Evolutionary conservation across 2,888 invertebrate genomes (phyloP).

Genomic region (Pheosia gnoma): DNA sequence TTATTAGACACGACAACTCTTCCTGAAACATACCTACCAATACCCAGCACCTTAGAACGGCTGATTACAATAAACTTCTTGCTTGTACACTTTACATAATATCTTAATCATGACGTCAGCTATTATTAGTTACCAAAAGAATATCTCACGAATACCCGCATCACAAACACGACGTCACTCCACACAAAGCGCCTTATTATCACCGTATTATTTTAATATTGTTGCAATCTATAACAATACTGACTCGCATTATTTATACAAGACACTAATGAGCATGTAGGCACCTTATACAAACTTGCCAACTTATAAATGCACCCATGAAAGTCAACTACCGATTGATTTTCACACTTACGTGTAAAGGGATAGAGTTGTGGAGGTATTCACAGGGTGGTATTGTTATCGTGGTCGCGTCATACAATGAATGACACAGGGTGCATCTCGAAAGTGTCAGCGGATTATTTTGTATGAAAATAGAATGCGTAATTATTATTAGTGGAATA

Average conservation of each 20-base stretch:
- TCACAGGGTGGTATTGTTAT: conserved; percentile 20
- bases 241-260: conserved; percentile 66
- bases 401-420: conserved; percentile 55
- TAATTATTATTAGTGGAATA: conserved; percentile 72
- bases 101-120: conserved; percentile 1
- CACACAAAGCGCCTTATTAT: conserved; percentile 73
- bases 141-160: background rate
- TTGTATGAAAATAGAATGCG: conserved; percentile 77
- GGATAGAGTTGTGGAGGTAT: conserved; percentile 18
- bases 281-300: conserved; percentile 59
- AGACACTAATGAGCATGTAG: conserved; percentile 80
- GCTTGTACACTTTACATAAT: background rate
- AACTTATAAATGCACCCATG: conserved; percentile 30
- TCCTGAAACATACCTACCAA: too few relatives aligned
- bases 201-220: conserved; percentile 79
- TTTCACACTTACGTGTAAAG: conserved; percentile 38
- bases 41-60: background rate
- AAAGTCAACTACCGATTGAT: conserved; percentile 24
- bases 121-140: conserved; percentile 3
- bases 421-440: conserved; percentile 77
- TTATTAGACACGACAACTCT: too few relatives aligned
- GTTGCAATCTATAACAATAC: conserved; percentile 72
- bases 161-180: conserved; percentile 9
- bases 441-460: conserved; percentile 67
- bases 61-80: background rate